Conservation (phyloP, 2,888 invertebrate genomes). For the Lasioglossum villosulum region DNA sequence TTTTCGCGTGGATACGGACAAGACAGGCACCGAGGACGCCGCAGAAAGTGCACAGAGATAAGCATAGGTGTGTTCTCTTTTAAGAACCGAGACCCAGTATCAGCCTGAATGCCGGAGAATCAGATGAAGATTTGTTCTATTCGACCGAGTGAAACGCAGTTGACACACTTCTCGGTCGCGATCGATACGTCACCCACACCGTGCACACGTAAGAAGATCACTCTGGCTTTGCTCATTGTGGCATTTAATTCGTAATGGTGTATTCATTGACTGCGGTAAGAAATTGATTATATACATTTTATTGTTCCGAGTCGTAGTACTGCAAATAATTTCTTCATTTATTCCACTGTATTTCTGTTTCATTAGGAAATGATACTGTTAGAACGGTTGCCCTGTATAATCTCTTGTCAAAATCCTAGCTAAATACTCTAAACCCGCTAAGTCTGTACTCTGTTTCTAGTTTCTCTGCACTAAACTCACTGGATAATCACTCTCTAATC, state of each 20-base stretch:
- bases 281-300: background rate
- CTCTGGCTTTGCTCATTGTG: conserved; percentile 35
- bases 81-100: background rate
- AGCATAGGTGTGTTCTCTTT: conserved; percentile 31
- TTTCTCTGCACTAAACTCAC: conserved; percentile 8
- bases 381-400: background rate
- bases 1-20: conserved; percentile 46
- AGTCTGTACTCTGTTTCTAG: background rate
- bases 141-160: conserved; percentile 55
- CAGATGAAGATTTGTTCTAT: conserved; percentile 55
- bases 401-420: background rate
- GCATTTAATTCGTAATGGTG: conserved; percentile 64
- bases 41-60: conserved; percentile 24
- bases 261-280: conserved; percentile 24
- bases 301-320: too few relatives aligned
- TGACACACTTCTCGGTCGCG: conserved; percentile 65
- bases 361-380: background rate
- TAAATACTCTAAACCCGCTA: background rate
- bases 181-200: conserved; percentile 61
- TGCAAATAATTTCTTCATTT: background rate
- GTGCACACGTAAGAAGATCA: conserved; percentile 64
- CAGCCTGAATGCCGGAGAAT: background rate
- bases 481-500: conserved; percentile 12
- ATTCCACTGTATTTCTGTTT: background rate
- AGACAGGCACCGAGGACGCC: conserved; percentile 23